A percentile compares a stretch with the other conserved stretches of the same genome.
phyloP scores from a whole-genome alignment of 92 coral and sea anemone genomes.

The Porites cylindrica region DNA sequence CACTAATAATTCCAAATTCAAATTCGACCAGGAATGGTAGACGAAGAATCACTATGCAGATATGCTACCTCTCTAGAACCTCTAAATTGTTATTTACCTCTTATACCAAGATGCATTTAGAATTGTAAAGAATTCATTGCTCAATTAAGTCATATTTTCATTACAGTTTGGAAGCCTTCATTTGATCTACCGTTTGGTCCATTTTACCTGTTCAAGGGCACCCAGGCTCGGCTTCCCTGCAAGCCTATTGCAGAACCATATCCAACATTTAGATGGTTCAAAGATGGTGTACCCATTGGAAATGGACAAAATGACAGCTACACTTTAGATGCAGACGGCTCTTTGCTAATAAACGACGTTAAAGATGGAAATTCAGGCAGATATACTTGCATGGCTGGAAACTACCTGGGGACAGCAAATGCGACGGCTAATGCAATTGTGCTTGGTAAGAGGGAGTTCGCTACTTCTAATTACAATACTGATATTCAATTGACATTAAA shows the following conservation, averaged over 20 bases:
- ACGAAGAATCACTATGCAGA: no score
- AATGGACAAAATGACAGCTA: constrained; percentile 42
- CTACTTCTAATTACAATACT: no score
- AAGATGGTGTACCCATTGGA: constrained; percentile 28
- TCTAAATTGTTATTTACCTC: no score
- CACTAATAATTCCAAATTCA: no score
- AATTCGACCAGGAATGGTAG: no score
- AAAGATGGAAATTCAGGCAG: constrained; percentile 54
- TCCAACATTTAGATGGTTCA: constrained; percentile 54
- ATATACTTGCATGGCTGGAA: constrained; percentile 77
- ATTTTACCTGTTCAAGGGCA: constrained; percentile 75
- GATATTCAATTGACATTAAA: no score
- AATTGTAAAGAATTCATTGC: not conserved
- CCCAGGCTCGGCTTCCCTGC: constrained; percentile 67
- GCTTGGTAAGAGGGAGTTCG: constrained; percentile 51
- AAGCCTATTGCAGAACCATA: constrained; percentile 82
- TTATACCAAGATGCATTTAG: no score
- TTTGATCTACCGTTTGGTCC: constrained; percentile 73
- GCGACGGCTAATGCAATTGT: constrained; percentile 49
- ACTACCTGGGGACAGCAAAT: constrained; percentile 50
- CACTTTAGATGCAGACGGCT: constrained; percentile 26
- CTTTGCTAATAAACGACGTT: constrained; percentile 59
- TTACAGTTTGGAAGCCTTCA: constrained; percentile 74
- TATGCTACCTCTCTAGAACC: no score
- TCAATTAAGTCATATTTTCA: not conserved